phyloP scores from a whole-genome alignment of 2,888 invertebrate genomes.

The Gortyna flavago region DNA sequence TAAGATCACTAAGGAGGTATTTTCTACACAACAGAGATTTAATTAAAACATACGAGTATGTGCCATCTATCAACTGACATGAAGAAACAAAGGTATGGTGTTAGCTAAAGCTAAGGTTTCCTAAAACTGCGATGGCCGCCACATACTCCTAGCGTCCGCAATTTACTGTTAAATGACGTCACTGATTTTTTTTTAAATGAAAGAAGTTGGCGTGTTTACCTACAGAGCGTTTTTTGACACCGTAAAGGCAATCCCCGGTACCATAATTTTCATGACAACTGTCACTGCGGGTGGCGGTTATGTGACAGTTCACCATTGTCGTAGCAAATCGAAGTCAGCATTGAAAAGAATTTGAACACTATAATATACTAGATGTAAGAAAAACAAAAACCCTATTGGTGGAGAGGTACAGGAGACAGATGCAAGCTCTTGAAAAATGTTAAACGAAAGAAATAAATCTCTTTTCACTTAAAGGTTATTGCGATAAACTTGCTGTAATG shows the following conservation, averaged over 20 bases:
- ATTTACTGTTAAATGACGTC: background rate
- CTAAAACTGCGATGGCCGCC: background rate
- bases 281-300: too few species aligned
- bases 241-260: background rate
- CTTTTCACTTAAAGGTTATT: background rate
- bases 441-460: background rate
- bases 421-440: background rate
- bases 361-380: background rate
- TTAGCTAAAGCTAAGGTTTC: background rate
- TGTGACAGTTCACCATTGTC: background rate
- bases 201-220: background rate
- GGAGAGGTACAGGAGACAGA: background rate
- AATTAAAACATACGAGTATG: background rate
- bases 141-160: background rate
- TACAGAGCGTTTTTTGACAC: background rate
- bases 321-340: background rate
- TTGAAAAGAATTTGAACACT: background rate
- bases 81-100: background rate
- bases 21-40: background rate
- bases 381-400: background rate
- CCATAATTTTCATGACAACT: background rate
- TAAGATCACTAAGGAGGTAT: background rate
- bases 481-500: constrained; percentile 64
- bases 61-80: background rate
- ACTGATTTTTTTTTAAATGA: too few species aligned